Percentiles rank a stretch among this genome's conserved stretches.
phyloP scores from a whole-genome alignment of 2,797 vertebrate genomes.

The Avahi laniger region DNA sequence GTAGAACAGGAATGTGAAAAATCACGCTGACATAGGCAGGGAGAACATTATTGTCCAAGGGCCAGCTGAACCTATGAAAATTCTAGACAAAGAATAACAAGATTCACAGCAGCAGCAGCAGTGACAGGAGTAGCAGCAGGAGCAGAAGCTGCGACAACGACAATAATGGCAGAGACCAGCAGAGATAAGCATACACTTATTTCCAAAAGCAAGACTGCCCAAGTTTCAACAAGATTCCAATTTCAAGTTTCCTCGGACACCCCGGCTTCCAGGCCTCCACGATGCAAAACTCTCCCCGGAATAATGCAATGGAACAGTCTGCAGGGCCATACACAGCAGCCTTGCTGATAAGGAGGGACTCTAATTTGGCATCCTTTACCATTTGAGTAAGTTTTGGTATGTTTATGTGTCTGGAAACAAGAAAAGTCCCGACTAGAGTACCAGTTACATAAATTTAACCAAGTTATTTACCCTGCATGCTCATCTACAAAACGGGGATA shows the following conservation, averaged over 20 bases:
- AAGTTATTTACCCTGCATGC: not conserved
- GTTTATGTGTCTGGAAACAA: not conserved
- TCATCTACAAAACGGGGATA: not conserved
- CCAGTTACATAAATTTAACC: not conserved
- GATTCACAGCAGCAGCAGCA: not conserved
- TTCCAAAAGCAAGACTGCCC: not conserved
- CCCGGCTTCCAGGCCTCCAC: not conserved
- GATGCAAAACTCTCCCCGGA: not conserved
- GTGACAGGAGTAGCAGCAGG: too few relatives aligned
- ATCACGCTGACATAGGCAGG: not conserved
- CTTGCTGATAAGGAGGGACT: not conserved
- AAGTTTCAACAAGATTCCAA: not conserved
- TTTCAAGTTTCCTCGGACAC: not conserved
- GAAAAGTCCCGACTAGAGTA: not conserved
- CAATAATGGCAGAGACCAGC: not conserved
- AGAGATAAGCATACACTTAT: not conserved
- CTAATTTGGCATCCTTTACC: not conserved
- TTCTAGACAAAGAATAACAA: not conserved
- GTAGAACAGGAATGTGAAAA: not conserved
- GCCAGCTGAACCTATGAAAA: not conserved
- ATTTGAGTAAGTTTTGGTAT: not conserved
- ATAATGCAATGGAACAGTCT: fast-evolving
- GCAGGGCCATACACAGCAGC: not conserved
- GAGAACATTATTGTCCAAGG: not conserved
- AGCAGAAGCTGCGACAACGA: too few relatives aligned